A percentile compares a stretch with the other conserved stretches of the same genome.
Conservation (phyloP, 2,888 invertebrate genomes). For the Plagiodera versicolora region DNA sequence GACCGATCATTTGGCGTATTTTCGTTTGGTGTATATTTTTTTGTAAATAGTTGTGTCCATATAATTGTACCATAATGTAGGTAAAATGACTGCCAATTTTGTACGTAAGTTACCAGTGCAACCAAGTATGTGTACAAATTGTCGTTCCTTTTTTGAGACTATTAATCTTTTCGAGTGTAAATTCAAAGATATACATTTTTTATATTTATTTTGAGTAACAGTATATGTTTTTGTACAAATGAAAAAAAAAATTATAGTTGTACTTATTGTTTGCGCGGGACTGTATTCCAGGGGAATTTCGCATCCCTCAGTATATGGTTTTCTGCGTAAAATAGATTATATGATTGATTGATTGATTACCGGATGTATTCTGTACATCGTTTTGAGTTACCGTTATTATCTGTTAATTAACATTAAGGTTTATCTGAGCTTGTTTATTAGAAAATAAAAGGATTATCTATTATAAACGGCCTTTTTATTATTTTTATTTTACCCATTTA, state of each 20-base stretch:
- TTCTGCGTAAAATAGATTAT: conserved; percentile 38
- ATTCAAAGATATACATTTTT: conserved; percentile 41
- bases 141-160: conserved; percentile 50
- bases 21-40: conserved; percentile 27
- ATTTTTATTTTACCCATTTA: no score
- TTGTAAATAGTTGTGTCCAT: conserved; percentile 32
- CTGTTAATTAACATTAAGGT: conserved; percentile 55
- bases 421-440: conserved; percentile 56
- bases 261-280: conserved; percentile 38
- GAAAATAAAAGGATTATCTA: conserved; percentile 49
- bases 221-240: conserved; percentile 35
- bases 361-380: conserved; percentile 52
- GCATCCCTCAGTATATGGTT: conserved; percentile 34
- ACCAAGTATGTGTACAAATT: conserved; percentile 55
- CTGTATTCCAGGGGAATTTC: background rate
- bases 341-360: conserved; percentile 45
- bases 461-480: no score
- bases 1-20: background rate
- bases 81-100: conserved; percentile 50
- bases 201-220: conserved; percentile 44
- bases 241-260: conserved; percentile 41
- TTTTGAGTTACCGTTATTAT: conserved; percentile 56
- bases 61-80: conserved; percentile 40
- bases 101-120: conserved; percentile 56
- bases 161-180: conserved; percentile 41